These are phyloP conservation scores for Anguilla megastoma DNA, from an alignment of 2,797 vertebrate species.

Conservation along the genomic window DNA sequence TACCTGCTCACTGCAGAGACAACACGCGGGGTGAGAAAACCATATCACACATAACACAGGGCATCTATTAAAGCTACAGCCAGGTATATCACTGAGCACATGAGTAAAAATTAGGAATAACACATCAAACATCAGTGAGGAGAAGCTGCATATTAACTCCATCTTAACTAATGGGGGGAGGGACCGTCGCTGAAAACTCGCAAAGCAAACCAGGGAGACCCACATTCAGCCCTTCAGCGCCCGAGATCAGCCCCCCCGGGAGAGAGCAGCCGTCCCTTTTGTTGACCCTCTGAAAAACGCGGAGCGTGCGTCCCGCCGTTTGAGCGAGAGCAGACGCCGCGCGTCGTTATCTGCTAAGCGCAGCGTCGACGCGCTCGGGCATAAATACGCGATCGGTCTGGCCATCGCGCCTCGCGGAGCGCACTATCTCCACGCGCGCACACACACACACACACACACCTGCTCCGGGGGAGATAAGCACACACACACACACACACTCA, in stretches of 20 bases:
- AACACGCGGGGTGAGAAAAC: neutral
- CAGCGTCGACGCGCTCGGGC: neutral
- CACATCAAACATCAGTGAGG: neutral
- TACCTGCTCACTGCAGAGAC: neutral
- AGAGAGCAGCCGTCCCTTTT: neutral
- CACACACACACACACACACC: neutral
- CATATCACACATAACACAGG: neutral
- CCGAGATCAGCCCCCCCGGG: neutral
- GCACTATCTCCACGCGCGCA: neutral
- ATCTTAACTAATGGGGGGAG: neutral
- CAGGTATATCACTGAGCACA: neutral
- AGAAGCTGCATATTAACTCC: neutral
- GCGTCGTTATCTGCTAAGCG: neutral
- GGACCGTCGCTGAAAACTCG: neutral
- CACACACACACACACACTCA: neutral
- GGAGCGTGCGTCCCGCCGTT: constrained; percentile 8
- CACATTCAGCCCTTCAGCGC: neutral
- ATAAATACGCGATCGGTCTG: neutral
- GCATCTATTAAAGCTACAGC: neutral
- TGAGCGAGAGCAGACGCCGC: constrained; percentile 8
- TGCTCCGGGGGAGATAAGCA: neutral
- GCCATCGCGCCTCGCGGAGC: neutral
- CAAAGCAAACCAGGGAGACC: neutral
- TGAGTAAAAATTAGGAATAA: neutral
- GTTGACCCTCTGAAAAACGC: neutral